Percentiles rank a stretch among this genome's conserved stretches.
Conservation (phyloP, 2,113 vertebrate species). For the Nesoenas mayeri region DNA sequence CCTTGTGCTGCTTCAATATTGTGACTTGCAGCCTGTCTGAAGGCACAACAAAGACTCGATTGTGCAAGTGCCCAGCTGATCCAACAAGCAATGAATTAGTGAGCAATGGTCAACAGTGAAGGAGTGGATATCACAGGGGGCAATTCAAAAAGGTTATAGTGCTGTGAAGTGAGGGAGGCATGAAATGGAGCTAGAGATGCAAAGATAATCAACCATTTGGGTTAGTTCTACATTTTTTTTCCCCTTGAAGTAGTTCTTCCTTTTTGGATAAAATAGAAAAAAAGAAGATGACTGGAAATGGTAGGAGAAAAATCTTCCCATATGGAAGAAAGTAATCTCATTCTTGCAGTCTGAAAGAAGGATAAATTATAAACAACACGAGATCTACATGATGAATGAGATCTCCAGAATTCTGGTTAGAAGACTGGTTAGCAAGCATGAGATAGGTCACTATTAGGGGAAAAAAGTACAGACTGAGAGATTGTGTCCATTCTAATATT, state of each 20-base stretch:
- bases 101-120: conserved; percentile 68
- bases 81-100: conserved; percentile 72
- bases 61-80: conserved; percentile 72
- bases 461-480: neutral
- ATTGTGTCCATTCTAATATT: neutral
- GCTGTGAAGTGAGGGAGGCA: conserved; percentile 44
- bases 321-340: neutral
- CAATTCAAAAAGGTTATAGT: conserved; percentile 59
- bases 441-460: neutral
- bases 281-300: neutral
- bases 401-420: neutral
- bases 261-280: neutral
- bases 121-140: conserved; percentile 65
- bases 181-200: conserved; percentile 17
- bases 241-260: neutral
- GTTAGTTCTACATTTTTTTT: neutral
- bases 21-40: conserved; percentile 69
- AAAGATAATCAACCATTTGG: neutral
- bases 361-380: neutral
- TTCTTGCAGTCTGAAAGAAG: neutral
- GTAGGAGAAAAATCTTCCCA: neutral
- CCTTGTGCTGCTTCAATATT: conserved; percentile 70
- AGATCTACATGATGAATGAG: neutral
- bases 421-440: neutral
- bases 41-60: conserved; percentile 64